A percentile compares a stretch with the other conserved stretches of the same genome.
These are phyloP conservation scores for Drosophila algonquin DNA, from an alignment of 2,888 invertebrate genomes.

Conservation along the genomic window DNA sequence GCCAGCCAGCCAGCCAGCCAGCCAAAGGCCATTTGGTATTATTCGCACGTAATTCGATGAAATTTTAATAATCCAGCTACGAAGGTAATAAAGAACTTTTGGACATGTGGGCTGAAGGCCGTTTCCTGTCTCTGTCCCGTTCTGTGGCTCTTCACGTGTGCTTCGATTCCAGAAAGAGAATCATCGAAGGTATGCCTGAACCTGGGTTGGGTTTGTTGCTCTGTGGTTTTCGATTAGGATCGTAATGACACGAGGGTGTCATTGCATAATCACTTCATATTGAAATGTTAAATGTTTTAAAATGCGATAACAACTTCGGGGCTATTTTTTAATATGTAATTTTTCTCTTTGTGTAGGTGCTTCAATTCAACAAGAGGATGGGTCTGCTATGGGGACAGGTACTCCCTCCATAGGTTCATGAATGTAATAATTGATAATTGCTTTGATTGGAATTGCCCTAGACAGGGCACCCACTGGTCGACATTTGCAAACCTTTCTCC, in stretches of 20 bases:
- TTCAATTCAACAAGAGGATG: no score
- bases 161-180: background rate
- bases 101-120: slow-evolving; percentile 54
- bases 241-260: no score
- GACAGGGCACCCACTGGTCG: background rate
- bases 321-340: no score
- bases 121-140: slow-evolving; percentile 22
- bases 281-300: no score
- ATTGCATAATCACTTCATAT: no score
- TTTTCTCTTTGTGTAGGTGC: no score
- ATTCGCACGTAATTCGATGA: slow-evolving; percentile 66
- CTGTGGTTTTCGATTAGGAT: no score
- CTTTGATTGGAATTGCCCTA: background rate
- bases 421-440: background rate
- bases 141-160: slow-evolving; percentile 27
- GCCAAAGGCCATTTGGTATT: slow-evolving; percentile 51
- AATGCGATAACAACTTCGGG: no score
- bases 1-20: no score
- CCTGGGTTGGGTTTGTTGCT: no score
- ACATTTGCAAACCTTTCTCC: background rate
- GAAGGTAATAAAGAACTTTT: slow-evolving; percentile 67
- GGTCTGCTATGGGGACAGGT: no score
- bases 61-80: slow-evolving; percentile 68
- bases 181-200: background rate
- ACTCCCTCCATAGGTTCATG: no score